Evolutionary conservation across 2,888 invertebrate genomes (phyloP).

Genomic region (Acronicta alni): DNA sequence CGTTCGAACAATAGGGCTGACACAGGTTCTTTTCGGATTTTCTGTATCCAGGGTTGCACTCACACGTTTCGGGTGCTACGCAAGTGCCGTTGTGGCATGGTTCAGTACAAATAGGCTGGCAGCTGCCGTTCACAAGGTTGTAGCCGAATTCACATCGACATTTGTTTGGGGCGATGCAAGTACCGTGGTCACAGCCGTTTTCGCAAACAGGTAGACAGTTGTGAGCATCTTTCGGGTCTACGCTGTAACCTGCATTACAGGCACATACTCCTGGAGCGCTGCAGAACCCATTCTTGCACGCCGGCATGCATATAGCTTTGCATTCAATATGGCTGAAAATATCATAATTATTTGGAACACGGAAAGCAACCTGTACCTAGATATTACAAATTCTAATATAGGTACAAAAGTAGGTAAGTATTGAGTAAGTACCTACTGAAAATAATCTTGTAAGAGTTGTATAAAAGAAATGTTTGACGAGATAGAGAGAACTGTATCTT

Average conservation of each 20-base stretch:
- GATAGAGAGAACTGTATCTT: no score
- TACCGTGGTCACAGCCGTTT: conserved; percentile 59
- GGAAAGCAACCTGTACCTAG: no score
- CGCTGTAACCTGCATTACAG: conserved; percentile 41
- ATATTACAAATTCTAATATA: no score
- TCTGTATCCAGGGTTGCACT: conserved; percentile 32
- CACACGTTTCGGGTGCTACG: conserved; percentile 44
- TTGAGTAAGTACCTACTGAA: no score
- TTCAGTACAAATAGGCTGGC: conserved; percentile 43
- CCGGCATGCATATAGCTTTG: conserved; percentile 63
- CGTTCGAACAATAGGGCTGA: conserved; percentile 37
- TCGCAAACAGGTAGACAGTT: conserved; percentile 41
- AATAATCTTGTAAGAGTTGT: no score
- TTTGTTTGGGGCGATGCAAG: conserved; percentile 60
- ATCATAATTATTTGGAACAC: neutral
- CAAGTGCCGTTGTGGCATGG: conserved; percentile 47
- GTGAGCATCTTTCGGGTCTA: neutral
- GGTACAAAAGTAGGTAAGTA: no score
- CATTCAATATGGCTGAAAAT: conserved; percentile 54
- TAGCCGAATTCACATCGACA: conserved; percentile 52
- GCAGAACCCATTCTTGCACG: conserved; percentile 65
- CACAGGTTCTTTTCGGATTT: conserved; percentile 32
- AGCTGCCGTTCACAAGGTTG: conserved; percentile 15
- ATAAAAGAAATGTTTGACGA: no score
- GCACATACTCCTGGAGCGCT: conserved; percentile 48